Evolutionary conservation across 2,797 vertebrate species (phyloP).

Genomic region (Rhinoraja longicauda): DNA sequence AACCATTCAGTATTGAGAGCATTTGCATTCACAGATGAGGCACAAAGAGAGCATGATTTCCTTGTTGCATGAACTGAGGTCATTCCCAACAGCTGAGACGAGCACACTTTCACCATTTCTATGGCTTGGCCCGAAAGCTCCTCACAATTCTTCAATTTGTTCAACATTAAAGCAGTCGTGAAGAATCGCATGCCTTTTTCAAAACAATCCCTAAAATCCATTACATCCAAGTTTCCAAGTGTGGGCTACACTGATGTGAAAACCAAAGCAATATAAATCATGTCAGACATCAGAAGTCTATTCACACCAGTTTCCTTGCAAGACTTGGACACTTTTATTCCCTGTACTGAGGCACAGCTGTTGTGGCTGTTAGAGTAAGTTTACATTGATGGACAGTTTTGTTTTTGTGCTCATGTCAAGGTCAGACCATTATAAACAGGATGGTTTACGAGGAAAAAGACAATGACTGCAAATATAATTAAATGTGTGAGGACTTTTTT

Average conservation of each 20-base stretch:
- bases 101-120: background rate
- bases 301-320: background rate
- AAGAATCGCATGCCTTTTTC: background rate
- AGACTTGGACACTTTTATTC: background rate
- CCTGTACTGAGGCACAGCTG: background rate
- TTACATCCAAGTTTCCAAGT: background rate
- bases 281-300: background rate
- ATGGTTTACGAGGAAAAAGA: background rate
- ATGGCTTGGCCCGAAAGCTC: background rate
- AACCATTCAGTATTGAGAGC: background rate
- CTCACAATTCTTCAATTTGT: background rate
- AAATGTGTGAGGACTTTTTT: background rate
- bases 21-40: background rate
- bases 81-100: background rate
- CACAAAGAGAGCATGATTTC: background rate
- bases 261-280: background rate
- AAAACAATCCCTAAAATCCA: background rate
- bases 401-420: slow-evolving; percentile 7
- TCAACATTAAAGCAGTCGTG: no score
- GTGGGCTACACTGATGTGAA: background rate
- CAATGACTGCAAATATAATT: background rate
- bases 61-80: background rate
- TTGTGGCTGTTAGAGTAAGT: background rate
- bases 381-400: slow-evolving; percentile 18
- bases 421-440: background rate